Conservation (phyloP, 92 coral and sea anemone species). For the Porites divaricata region DNA sequence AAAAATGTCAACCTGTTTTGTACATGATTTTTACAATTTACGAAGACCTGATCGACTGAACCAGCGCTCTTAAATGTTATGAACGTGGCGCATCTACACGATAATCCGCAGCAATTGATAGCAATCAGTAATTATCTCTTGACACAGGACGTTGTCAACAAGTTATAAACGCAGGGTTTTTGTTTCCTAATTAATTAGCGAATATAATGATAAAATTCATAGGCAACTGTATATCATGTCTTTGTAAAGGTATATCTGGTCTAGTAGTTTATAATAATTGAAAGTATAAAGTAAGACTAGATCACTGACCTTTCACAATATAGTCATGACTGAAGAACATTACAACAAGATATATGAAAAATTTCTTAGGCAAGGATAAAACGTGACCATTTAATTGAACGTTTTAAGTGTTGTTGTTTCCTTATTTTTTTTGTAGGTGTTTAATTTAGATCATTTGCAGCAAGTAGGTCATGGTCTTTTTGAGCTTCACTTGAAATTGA, state of each 20-base stretch:
- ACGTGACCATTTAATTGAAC: too few relatives aligned
- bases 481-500: too few relatives aligned
- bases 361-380: too few relatives aligned
- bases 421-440: too few relatives aligned
- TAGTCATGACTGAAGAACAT: too few relatives aligned
- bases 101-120: slow-evolving; percentile 3
- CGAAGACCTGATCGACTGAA: background rate
- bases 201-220: background rate
- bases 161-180: background rate
- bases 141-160: background rate
- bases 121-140: slow-evolving; percentile 10
- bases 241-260: background rate
- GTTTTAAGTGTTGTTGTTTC: too few relatives aligned
- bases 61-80: background rate
- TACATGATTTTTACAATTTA: background rate
- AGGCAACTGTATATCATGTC: background rate
- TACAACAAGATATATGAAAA: too few relatives aligned
- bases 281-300: too few relatives aligned
- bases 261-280: too few relatives aligned
- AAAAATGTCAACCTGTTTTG: background rate
- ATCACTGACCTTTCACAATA: too few relatives aligned
- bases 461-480: too few relatives aligned
- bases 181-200: background rate
- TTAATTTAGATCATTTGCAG: too few relatives aligned
- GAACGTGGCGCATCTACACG: background rate